Base-by-base conservation (phyloP, 2,797 vertebrate genomes). In the Halcyon leucocephala region DNA sequence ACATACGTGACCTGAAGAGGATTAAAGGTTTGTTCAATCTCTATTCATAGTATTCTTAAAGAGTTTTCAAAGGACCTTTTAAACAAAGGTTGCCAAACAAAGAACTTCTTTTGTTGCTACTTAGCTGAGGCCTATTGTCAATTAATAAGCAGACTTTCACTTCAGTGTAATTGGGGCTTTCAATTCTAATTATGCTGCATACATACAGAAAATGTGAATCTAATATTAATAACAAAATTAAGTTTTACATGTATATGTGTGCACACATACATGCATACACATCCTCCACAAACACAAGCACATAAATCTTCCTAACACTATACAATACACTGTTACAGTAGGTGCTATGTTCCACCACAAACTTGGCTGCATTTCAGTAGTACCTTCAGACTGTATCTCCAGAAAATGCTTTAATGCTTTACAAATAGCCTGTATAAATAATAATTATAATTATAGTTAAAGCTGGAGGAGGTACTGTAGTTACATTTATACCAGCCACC, bases 31-130 rank as follows among this genome's bases (percentile, higher is more conserved):
- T 96, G 94, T 77, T 93, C 90, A 67, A 74, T 93, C 71, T 95
- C 97, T 97, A 97, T 98, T 98, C 98, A 98, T 73, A 73, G 88
- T 89, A 90, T 97, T 97, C 95, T 55, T 46, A 86, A 96, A 97
- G 97, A 88, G 73, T 93, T 95, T 96, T 95, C 93, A 96, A 98
- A 97, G 87, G 95, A 81, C 84, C 89, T 94, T 95, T 82, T 86
- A 93, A 96, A 98, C 97, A 98, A 98, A 98, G 97, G 95, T 97
- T 95, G 96, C 96, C 94, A 96, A 96, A 97, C 96, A 97, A 98
- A 98, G 97, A 96, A 86, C 91, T 96, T 97, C 94, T 97, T 93
- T 96, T 97, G 93, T 95, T 97, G 94, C 95, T 97, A 90, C 98
- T 96, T 96, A 93, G 95, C 91, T 89, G 90, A 94, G 88, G 78